Conservation (phyloP, 2,888 invertebrate species). For the Mesoligia furuncula region DNA sequence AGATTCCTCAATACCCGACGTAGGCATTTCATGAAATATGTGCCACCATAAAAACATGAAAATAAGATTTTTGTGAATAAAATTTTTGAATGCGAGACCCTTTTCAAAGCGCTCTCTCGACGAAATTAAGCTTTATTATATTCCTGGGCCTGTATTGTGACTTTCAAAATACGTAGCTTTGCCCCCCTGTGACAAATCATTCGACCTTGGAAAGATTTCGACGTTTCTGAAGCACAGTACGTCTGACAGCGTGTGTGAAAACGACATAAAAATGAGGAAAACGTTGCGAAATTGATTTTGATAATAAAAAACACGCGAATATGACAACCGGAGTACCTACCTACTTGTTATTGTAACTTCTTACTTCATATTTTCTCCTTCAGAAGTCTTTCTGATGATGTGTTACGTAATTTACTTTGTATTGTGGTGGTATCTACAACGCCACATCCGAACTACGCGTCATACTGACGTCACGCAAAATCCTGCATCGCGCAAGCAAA, state of each 20-base stretch:
- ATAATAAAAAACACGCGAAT: constrained; percentile 20
- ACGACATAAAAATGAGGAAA: constrained; percentile 23
- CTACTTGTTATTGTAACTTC: constrained; percentile 15
- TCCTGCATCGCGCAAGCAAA: too few relatives aligned
- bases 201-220: constrained; percentile 11
- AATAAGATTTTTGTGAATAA: constrained; percentile 62
- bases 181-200: constrained; percentile 18
- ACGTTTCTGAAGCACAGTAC: constrained; percentile 6
- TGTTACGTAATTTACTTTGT: constrained; percentile 24
- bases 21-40: constrained; percentile 61
- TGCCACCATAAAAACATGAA: constrained; percentile 56
- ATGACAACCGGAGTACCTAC: constrained; percentile 7
- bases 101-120: constrained; percentile 56
- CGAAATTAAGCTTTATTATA: constrained; percentile 60
- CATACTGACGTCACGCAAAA: background rate
- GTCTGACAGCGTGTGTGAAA: constrained; percentile 10
- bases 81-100: constrained; percentile 55
- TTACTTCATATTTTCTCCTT: constrained; percentile 19
- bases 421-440: background rate
- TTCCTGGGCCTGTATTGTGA: constrained; percentile 63
- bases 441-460: background rate
- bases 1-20: constrained; percentile 58
- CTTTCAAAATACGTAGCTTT: constrained; percentile 66
- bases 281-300: constrained; percentile 6
- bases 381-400: constrained; percentile 16